Evolutionary conservation across 2,113 vertebrate species (phyloP), one percentile per base, ranked within the genome.

Genomic region (Lepidothrix coronata): DNA sequence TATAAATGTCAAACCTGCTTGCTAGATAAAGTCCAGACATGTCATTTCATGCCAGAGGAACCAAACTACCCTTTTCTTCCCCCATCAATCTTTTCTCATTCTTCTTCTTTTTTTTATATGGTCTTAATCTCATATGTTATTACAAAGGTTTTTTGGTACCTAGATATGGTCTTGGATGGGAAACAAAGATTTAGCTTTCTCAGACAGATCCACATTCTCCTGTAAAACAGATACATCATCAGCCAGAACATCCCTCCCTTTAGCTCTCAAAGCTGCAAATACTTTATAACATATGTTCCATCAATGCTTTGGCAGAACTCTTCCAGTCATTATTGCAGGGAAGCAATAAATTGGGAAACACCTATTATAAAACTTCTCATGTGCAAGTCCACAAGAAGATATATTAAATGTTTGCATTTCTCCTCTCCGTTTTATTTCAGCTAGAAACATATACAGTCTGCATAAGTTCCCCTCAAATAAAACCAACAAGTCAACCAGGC

Each of bases 321-420:
- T 88, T 93, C 80, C 73, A 93, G 71, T 82, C 82, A 85, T 61
- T 35, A 84, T n/a, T 62, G 39, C 30, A 66, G 46, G 52, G 83
- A 94, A 97, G 93, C 65, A 75, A 96, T 89, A 89, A 74, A 85
- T 43, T 95, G 22, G 78, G 90, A 95, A 96, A 96, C 88, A 85
- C 9, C 24, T 83, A 70, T 85, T 79, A 79, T 82, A 93, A 88
- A 94, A 94, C 57, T 75, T 92, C 79, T 93, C 91, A 62, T 21
- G 30, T 83, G 59, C 63, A 95, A 94, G 46, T 85, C 41, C 74
- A 84, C 37, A 74, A 92, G 81, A 83, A 91, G 20, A 81, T 68
- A 71, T 27, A 66, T n/a, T 91, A 61, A 92, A 96, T 77, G 10
- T 72, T 75, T 83, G 49, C 33, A 73, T 95, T 97, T 71, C 94